Percentiles rank a stretch among this genome's conserved stretches.
Conservation (phyloP, 2,888 invertebrate genomes). For the Spicauda simplicius region DNA sequence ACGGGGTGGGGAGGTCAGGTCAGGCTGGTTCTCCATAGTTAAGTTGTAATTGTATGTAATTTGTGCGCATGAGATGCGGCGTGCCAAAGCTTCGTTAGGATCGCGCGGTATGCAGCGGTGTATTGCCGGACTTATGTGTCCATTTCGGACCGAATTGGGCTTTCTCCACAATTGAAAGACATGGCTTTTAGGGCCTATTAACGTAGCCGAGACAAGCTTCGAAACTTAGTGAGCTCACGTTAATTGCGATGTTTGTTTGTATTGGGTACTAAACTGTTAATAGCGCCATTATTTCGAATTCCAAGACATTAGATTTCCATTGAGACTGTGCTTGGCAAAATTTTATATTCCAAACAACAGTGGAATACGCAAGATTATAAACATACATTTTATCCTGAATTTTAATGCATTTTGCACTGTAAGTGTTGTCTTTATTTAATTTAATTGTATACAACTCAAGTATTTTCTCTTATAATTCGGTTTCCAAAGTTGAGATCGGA, state of each 20-base stretch:
- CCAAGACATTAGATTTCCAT: not conserved
- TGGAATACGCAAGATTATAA: not conserved
- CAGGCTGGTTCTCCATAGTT: conserved; percentile 50
- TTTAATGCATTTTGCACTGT: too few species aligned
- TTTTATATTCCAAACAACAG: not conserved
- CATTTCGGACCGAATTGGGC: conserved; percentile 40
- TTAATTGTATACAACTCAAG: not conserved
- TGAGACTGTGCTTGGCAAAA: not conserved
- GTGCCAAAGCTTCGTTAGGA: conserved; percentile 58
- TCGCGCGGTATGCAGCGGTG: conserved; percentile 49
- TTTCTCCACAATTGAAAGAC: conserved; percentile 32
- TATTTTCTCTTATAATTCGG: not conserved
- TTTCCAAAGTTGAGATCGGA: not conserved
- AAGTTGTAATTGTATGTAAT: conserved; percentile 65
- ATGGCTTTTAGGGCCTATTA: conserved; percentile 26
- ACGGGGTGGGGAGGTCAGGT: conserved; percentile 43
- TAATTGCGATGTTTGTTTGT: conserved; percentile 12
- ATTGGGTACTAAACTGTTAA: conserved; percentile 11
- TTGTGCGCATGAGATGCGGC: conserved; percentile 66
- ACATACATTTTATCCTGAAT: too few species aligned
- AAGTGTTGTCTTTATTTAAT: not conserved
- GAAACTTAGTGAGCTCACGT: conserved; percentile 13
- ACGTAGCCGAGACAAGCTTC: conserved; percentile 4
- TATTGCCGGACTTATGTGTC: conserved; percentile 40
- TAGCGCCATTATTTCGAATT: not conserved